A percentile compares a stretch with the other conserved stretches of the same genome.
Evolutionary conservation across 2,888 invertebrate species (phyloP).

Genomic region (Cistogaster globosa): DNA sequence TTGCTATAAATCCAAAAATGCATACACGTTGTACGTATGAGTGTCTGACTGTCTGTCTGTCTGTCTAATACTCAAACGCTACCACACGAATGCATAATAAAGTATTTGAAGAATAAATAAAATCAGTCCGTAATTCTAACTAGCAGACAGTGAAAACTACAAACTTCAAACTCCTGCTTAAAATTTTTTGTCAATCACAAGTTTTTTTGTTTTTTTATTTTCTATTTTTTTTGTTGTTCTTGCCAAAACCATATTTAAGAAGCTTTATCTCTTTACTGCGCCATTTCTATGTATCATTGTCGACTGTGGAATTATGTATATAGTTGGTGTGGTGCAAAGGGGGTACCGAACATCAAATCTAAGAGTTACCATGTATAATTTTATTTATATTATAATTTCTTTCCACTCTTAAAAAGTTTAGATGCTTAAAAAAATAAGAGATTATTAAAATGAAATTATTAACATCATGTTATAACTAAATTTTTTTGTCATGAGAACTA

Average conservation of each 20-base stretch:
- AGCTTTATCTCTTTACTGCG: conserved; percentile 61
- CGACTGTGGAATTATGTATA: conserved; percentile 32
- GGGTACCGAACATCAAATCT: conserved; percentile 4
- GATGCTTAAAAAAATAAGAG: no score
- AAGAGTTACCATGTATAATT: conserved; percentile 41
- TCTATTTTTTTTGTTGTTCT: conserved; percentile 44
- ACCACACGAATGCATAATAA: conserved; percentile 52
- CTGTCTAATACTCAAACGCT: conserved; percentile 51
- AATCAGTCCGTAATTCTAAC: conserved; percentile 55
- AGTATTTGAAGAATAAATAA: conserved; percentile 41
- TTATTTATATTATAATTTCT: neutral
- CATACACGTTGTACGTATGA: conserved; percentile 27
- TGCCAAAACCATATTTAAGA: conserved; percentile 60
- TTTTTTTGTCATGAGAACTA: no score
- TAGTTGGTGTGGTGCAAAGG: neutral
- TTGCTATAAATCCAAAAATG: conserved; percentile 48
- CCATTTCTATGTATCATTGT: conserved; percentile 51
- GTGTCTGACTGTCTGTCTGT: conserved; percentile 12
- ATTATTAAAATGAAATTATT: no score
- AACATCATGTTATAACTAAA: no score
- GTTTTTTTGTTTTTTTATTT: neutral
- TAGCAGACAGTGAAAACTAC: conserved; percentile 65
- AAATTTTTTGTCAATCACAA: conserved; percentile 53
- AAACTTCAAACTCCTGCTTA: conserved; percentile 54
- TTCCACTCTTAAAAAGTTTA: no score